phyloP scores from a whole-genome alignment of 2,888 invertebrate genomes.

The Melanophora roralis region DNA sequence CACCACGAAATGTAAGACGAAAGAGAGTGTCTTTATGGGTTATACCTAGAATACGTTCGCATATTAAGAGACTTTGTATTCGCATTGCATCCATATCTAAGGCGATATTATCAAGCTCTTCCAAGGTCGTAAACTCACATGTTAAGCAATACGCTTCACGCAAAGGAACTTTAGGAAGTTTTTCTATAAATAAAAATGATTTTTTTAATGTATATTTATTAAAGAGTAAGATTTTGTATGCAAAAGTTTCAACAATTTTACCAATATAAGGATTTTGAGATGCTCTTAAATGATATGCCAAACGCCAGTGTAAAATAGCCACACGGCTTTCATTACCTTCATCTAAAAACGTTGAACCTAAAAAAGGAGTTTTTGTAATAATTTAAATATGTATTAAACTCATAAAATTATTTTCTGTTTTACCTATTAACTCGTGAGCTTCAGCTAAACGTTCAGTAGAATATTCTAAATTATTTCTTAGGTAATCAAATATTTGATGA shows the following conservation, averaged over 20 bases:
- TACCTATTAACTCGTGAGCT: slow-evolving; percentile 90
- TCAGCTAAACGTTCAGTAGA: slow-evolving; percentile 85
- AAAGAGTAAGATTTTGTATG: background rate
- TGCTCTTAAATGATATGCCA: slow-evolving; percentile 83
- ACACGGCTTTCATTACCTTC: slow-evolving; percentile 87
- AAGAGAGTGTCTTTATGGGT: slow-evolving; percentile 92
- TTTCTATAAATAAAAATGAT: slow-evolving; percentile 70
- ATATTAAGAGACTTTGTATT: slow-evolving; percentile 91
- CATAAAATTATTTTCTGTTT: background rate
- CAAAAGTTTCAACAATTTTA: too few species aligned
- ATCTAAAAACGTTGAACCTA: slow-evolving; percentile 88
- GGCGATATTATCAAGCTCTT: slow-evolving; percentile 85
- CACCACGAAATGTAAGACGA: slow-evolving; percentile 85
- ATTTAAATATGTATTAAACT: too few species aligned
- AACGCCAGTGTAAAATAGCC: slow-evolving; percentile 87
- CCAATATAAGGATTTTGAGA: slow-evolving; percentile 73
- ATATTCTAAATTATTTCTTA: slow-evolving; percentile 82
- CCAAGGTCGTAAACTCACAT: slow-evolving; percentile 84
- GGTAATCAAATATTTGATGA: slow-evolving; percentile 83
- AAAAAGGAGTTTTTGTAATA: background rate
- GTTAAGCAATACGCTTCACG: slow-evolving; percentile 82
- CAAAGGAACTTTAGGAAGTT: slow-evolving; percentile 79
- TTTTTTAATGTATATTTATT: background rate
- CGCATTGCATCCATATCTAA: slow-evolving; percentile 91
- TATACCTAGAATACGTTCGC: slow-evolving; percentile 90